These are phyloP conservation scores for Neomonachus schauinslandi DNA, from an alignment of 2,113 vertebrate species.

Conservation along the genomic window DNA sequence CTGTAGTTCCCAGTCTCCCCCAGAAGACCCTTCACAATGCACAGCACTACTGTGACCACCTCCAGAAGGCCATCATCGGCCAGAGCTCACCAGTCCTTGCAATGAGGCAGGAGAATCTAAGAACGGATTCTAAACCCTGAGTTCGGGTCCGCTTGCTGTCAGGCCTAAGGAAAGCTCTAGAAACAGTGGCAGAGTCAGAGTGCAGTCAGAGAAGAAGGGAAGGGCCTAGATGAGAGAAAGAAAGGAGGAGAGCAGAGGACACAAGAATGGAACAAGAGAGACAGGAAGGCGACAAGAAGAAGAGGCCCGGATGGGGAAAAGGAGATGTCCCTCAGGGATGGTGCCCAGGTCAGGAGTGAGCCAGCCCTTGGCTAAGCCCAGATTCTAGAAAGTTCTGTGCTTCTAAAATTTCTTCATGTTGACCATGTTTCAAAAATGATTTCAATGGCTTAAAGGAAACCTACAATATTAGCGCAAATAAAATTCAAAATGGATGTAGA, in stretches of 20 bases:
- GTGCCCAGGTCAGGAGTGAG: neutral
- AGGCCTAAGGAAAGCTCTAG: neutral
- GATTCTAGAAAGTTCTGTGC: neutral
- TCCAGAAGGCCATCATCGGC: neutral
- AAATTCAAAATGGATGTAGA: neutral
- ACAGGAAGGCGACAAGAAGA: neutral
- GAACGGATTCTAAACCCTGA: neutral
- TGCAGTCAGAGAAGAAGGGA: neutral
- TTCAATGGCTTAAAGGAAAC: slow-evolving; percentile 2
- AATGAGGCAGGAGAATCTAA: neutral
- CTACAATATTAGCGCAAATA: neutral
- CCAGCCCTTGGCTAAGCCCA: neutral
- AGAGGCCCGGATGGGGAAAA: neutral
- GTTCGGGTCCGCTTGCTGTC: no score
- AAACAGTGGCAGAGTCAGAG: neutral
- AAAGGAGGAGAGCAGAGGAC: neutral
- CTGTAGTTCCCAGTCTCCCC: neutral
- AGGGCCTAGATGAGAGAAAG: neutral
- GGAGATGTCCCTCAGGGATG: neutral
- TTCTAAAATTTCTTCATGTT: neutral
- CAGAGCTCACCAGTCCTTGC: no score
- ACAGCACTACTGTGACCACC: neutral
- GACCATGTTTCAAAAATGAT: neutral
- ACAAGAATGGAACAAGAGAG: neutral
- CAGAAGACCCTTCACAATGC: neutral